Conservation (phyloP, 2,797 vertebrate species). For the Sebastes kiyomatsui region DNA sequence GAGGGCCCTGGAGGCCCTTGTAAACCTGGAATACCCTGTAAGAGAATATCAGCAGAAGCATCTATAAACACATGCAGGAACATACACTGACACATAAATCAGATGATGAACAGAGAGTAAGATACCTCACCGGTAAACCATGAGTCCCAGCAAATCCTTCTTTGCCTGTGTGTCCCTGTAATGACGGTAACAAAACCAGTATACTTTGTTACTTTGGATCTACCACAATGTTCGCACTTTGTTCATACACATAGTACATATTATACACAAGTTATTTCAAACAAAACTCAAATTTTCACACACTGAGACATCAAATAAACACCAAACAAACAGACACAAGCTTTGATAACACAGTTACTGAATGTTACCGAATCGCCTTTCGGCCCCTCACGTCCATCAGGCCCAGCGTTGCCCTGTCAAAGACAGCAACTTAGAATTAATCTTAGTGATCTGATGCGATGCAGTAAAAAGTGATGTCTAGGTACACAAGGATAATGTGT, state of each 20-base stretch:
- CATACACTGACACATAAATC: neutral
- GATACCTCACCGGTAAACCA: conserved; percentile 66
- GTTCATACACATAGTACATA: neutral
- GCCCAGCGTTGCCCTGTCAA: conserved; percentile 65
- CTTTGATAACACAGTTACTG: neutral
- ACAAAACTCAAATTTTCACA: neutral
- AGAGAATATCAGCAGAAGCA: neutral
- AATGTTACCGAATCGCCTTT: conserved; percentile 64
- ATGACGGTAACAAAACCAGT: neutral
- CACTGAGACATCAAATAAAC: neutral
- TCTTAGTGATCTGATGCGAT: neutral
- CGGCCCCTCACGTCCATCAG: conserved; percentile 46
- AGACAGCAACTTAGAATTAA: conserved; percentile 24
- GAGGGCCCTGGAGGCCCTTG: conserved; percentile 86
- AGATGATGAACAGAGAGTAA: neutral
- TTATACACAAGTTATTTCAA: neutral
- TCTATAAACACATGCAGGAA: neutral
- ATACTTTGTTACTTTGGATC: neutral
- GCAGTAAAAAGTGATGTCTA: neutral
- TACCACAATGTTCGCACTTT: neutral
- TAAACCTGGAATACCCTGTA: conserved; percentile 89
- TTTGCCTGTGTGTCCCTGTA: conserved; percentile 59
- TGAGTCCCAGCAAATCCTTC: conserved; percentile 71
- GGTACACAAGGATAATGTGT: neutral
- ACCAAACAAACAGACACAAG: neutral